Evolutionary conservation across 2,797 vertebrate species (phyloP), one percentile per base, ranked within the genome.

Genomic region (Bufotes viridis): DNA sequence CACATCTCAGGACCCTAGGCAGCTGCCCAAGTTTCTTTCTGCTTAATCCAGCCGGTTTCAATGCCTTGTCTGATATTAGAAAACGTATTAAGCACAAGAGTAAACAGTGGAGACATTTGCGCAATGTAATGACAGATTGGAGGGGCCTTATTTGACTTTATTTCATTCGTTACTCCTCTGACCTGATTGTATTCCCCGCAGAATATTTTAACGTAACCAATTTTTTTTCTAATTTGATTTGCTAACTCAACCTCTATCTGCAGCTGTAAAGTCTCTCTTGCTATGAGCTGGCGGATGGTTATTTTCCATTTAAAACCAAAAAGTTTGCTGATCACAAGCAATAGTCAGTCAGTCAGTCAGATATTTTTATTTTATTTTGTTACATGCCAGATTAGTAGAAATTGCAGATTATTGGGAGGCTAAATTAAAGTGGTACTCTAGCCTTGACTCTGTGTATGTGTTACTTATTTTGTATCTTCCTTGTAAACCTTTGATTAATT

Each of bases 31-130:
- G 67, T 57, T 80, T 24, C 67, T 70, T 55, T 34, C 65, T 70
- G 63, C 51, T 70, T 82, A 69, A 82, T 70, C 81, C 42, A 69
- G 49, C 12, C 65, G 17, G 81, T n/a, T 70, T 53, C 63, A 29
- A 1, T 82, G 81, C 80, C 42, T 24, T 67, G 29, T n/a, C 29
- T 24, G 61, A 82, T 82, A 82, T 82, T 82, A 82, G 49, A 82
- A 69, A 70, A 69, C 14, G 24, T 26, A 53, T 26, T 69, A 82
- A 69, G 81, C 14, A 69, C 49, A 55, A 70, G 67, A 72, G 82
- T 67, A 84, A 84, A 72, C 63, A 82, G 12, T 69, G 81, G 15
- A 67, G 60, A 67, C 57, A 85, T 57, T 86, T 86, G 42, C 13
- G 9, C 74, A 85, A 29, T 61, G 83, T 61, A 60, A 76, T 29